Evolutionary conservation across 2,888 invertebrate genomes (phyloP).

Genomic region (Vesta saturnalis): DNA sequence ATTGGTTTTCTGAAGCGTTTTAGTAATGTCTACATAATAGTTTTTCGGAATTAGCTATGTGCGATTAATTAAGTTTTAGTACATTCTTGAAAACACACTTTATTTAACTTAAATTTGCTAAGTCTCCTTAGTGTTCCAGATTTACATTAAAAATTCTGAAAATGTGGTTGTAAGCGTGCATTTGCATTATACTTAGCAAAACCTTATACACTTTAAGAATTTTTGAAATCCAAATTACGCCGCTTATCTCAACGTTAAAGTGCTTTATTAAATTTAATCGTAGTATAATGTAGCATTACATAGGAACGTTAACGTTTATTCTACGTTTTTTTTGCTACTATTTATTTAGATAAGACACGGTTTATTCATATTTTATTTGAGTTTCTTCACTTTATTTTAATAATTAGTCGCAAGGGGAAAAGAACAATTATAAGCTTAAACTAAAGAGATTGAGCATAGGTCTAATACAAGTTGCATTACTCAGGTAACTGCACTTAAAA

Average conservation of each 20-base stretch:
- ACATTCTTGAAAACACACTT: neutral
- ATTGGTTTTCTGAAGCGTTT: slow-evolving; percentile 29
- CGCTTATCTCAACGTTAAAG: slow-evolving; percentile 17
- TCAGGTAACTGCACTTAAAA: too few species aligned
- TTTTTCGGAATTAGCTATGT: neutral
- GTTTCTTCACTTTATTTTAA: too few species aligned
- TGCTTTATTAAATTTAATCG: slow-evolving; percentile 26
- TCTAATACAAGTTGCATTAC: too few species aligned
- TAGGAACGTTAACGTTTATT: slow-evolving; percentile 13
- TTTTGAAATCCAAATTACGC: slow-evolving; percentile 18
- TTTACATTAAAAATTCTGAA: neutral
- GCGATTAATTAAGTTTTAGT: neutral
- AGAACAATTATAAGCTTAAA: too few species aligned
- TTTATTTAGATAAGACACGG: too few species aligned
- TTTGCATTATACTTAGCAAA: slow-evolving; percentile 8
- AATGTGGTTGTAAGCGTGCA: neutral
- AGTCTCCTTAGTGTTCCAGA: neutral
- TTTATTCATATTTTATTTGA: too few species aligned
- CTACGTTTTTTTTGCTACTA: slow-evolving; percentile 11
- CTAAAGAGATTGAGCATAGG: too few species aligned
- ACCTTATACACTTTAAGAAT: slow-evolving; percentile 9
- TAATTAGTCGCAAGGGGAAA: too few species aligned
- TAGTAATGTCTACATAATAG: neutral
- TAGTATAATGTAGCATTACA: slow-evolving; percentile 12
- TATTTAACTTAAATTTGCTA: neutral